A percentile compares a stretch with the other conserved stretches of the same genome.
phyloP scores from a whole-genome alignment of 2,113 vertebrate species.

The Microcebus tavaratra region DNA sequence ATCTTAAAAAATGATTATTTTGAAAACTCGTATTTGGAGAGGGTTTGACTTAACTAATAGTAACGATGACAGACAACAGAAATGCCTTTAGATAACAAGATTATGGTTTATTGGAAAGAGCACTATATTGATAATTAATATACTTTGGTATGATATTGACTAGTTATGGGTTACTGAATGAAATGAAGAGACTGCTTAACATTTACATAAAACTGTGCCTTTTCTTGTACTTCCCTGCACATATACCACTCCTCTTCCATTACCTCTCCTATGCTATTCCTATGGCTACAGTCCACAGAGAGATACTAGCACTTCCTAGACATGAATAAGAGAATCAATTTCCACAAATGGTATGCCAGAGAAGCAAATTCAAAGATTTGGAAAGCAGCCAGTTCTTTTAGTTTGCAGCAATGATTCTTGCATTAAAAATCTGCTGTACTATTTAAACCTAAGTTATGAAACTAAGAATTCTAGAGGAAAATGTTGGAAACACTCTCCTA shows the following conservation, averaged over 20 bases:
- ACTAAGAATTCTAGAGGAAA: too few species aligned
- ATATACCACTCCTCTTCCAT: conserved; percentile 41
- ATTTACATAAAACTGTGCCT: conserved; percentile 35
- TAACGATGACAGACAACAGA: background rate
- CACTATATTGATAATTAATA: background rate
- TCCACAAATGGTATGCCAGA: conserved; percentile 58
- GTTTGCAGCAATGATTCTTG: conserved; percentile 30
- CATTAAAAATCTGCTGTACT: conserved; percentile 33
- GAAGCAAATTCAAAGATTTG: conserved; percentile 48
- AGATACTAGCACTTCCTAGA: conserved; percentile 13
- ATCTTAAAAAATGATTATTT: background rate
- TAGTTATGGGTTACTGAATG: background rate
- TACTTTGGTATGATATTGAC: background rate
- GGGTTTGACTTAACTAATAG: background rate
- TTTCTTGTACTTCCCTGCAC: background rate
- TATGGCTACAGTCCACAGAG: background rate
- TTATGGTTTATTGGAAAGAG: background rate
- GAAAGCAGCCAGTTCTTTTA: conserved; percentile 49
- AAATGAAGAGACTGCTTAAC: background rate
- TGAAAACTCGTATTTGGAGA: background rate
- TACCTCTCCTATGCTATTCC: background rate
- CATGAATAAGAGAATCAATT: conserved; percentile 65
- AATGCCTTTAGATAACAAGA: background rate
- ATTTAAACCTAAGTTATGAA: too few species aligned
- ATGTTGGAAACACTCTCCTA: too few species aligned